Conservation (phyloP, 2,113 vertebrate species). For the Gnathonemus longibarbis region DNA sequence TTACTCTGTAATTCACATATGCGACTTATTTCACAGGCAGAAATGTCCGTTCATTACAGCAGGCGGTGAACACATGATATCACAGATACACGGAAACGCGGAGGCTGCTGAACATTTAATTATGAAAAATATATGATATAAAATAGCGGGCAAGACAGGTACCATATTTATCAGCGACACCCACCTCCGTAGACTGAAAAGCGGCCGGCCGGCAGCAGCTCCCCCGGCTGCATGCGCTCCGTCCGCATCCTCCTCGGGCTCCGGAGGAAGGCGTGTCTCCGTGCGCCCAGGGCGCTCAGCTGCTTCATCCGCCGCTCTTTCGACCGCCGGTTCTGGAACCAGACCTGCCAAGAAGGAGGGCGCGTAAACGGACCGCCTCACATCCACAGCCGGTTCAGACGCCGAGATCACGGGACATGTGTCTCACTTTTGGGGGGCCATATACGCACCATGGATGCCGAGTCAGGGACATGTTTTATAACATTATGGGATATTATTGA, state of each 20-base stretch:
- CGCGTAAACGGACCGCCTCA: background rate
- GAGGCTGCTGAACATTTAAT: background rate
- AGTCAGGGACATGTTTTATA: background rate
- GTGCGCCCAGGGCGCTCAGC: constrained; percentile 79
- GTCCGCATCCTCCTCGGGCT: constrained; percentile 87
- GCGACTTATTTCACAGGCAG: background rate
- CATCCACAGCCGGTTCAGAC: background rate
- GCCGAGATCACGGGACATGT: background rate
- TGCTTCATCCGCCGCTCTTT: constrained; percentile 97
- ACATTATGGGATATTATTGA: background rate
- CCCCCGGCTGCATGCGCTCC: constrained; percentile 81
- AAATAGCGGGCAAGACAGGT: background rate
- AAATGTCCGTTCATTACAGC: background rate
- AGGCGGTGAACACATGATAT: background rate
- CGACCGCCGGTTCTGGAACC: constrained; percentile 95
- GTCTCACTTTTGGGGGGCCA: background rate
- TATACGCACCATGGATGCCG: background rate
- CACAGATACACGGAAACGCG: background rate
- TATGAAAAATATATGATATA: background rate
- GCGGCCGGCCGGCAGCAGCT: constrained; percentile 79
- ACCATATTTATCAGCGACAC: background rate
- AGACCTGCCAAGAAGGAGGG: constrained; percentile 65
- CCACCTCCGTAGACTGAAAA: constrained; percentile 93
- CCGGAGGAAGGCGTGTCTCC: constrained; percentile 89
- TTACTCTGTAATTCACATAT: background rate